These are phyloP conservation scores for Corythornis cristatus DNA, from an alignment of 2,113 vertebrate genomes.

Conservation along the genomic window DNA sequence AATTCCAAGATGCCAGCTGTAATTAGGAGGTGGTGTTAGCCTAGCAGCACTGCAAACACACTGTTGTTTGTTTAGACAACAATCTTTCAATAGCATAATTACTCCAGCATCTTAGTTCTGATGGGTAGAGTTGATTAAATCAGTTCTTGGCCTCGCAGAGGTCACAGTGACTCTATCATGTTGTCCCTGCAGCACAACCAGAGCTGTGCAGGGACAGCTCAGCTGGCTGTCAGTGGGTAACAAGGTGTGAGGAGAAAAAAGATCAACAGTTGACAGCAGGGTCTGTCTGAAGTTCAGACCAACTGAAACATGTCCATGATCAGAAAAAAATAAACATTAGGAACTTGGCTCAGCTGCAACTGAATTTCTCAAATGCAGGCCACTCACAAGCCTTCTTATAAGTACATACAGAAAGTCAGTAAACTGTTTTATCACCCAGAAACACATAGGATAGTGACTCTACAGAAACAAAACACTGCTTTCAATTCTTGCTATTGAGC, in stretches of 20 bases:
- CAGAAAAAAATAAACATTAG: neutral
- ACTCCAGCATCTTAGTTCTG: neutral
- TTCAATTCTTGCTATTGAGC: neutral
- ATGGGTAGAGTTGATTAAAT: neutral
- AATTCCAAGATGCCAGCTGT: neutral
- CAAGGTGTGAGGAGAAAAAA: neutral
- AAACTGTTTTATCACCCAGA: neutral
- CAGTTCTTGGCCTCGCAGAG: neutral
- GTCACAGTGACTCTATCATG: neutral
- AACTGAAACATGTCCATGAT: neutral
- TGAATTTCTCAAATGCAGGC: neutral
- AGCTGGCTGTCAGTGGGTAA: neutral
- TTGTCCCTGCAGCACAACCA: neutral
- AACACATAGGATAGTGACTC: neutral
- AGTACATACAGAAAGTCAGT: neutral
- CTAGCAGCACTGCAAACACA: neutral
- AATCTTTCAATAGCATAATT: neutral
- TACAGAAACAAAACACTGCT: neutral
- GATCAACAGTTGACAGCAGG: neutral
- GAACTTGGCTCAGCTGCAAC: neutral
- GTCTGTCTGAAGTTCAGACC: neutral
- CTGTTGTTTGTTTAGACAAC: neutral
- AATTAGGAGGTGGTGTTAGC: constrained; percentile 1
- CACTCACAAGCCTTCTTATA: neutral
- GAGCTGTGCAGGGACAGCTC: neutral